These are phyloP conservation scores for Pasiphila rectangulata DNA, from an alignment of 2,888 invertebrate genomes.

Conservation along the genomic window DNA sequence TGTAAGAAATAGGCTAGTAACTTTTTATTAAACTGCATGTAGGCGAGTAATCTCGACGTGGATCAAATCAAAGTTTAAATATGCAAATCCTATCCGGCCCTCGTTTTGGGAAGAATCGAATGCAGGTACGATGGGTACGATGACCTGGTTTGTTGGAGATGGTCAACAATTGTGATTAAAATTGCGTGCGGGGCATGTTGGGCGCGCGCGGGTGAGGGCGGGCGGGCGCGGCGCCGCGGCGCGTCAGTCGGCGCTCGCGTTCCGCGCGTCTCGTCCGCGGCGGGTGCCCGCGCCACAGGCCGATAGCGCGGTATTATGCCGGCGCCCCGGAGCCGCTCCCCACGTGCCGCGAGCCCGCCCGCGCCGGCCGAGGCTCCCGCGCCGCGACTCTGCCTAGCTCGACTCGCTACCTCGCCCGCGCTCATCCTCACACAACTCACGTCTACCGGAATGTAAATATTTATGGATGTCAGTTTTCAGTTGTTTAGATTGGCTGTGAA, in stretches of 20 bases:
- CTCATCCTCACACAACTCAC: conserved; percentile 63
- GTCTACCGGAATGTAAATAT: conserved; percentile 77
- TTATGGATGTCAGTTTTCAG: conserved; percentile 80
- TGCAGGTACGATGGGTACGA: conserved; percentile 74
- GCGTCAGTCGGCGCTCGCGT: conserved; percentile 44
- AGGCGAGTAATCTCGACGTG: conserved; percentile 46
- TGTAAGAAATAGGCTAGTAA: conserved; percentile 54
- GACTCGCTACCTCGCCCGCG: conserved; percentile 44
- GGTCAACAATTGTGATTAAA: conserved; percentile 72
- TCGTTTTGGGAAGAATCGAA: conserved; percentile 55
- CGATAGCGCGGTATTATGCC: conserved; percentile 64
- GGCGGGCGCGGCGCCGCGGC: conserved; percentile 33
- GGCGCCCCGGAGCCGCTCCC: conserved; percentile 62
- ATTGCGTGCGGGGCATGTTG: conserved; percentile 32
- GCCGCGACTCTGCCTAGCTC: conserved; percentile 41
- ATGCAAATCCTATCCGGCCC: conserved; percentile 60
- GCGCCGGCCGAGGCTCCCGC: conserved; percentile 45
- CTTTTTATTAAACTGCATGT: conserved; percentile 60
- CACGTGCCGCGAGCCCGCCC: conserved; percentile 61
- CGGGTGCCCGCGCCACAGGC: conserved; percentile 40
- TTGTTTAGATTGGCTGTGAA: conserved; percentile 80
- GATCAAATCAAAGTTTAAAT: conserved; percentile 61
- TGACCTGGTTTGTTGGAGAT: conserved; percentile 72
- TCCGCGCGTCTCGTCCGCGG: conserved; percentile 39
- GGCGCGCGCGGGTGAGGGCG: conserved; percentile 30